Percentiles rank a stretch among this genome's conserved stretches.
phyloP scores from a whole-genome alignment of 92 coral and sea anemone species.

The Paragorgia papillata region DNA sequence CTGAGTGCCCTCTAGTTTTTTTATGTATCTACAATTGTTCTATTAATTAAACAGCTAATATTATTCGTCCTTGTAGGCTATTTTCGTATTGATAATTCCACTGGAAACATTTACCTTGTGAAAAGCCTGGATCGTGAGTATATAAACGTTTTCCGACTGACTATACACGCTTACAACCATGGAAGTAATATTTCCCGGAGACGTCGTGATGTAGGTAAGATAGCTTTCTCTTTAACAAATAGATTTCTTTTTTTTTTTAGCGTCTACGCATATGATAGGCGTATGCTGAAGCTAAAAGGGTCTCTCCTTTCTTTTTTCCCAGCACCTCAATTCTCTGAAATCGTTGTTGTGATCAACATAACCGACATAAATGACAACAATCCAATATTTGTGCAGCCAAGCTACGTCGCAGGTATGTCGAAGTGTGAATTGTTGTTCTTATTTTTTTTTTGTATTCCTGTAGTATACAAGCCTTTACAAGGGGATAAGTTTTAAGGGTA shows the following conservation, averaged over 20 bases:
- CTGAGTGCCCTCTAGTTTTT: no score
- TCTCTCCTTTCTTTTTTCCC: neutral
- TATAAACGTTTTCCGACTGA: constrained; percentile 18
- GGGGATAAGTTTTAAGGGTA: no score
- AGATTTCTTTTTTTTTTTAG: no score
- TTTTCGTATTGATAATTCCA: constrained; percentile 33
- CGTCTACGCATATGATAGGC: no score
- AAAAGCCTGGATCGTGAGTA: constrained; percentile 31
- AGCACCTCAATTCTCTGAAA: constrained; percentile 11
- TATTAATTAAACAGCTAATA: no score
- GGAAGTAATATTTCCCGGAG: constrained; percentile 24
- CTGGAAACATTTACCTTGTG: constrained; percentile 31
- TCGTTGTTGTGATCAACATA: constrained; percentile 12
- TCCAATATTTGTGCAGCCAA: neutral
- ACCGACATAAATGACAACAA: constrained; percentile 35
- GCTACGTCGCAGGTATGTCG: constrained; percentile 16
- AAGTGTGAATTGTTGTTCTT: no score
- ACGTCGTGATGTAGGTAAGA: constrained; percentile 22
- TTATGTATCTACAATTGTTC: no score
- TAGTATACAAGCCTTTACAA: no score
- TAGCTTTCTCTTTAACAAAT: neutral
- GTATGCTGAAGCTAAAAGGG: no score
- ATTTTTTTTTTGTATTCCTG: no score
- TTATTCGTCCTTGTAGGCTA: neutral
- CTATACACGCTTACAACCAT: constrained; percentile 28